Conservation (phyloP, 2,888 invertebrate species). For the Ochropleura plecta region DNA sequence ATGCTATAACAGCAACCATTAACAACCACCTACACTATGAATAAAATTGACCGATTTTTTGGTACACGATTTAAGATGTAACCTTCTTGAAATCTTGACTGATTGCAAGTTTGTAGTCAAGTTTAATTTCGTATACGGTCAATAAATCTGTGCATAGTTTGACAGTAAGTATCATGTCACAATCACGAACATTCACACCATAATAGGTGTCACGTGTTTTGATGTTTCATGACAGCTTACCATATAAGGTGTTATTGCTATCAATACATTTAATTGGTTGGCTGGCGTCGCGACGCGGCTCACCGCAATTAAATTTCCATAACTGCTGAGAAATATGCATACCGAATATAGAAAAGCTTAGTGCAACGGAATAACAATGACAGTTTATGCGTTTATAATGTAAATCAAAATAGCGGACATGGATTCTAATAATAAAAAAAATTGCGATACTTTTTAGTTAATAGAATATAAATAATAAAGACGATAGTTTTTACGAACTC, state of each 20-base stretch:
- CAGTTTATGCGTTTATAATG: constrained; percentile 48
- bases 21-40: constrained; percentile 48
- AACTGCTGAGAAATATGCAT: constrained; percentile 69
- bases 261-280: constrained; percentile 80
- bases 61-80: constrained; percentile 23
- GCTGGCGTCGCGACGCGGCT: constrained; percentile 65
- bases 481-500: too few relatives aligned
- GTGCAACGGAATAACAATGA: constrained; percentile 55
- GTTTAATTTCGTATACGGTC: constrained; percentile 35
- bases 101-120: constrained; percentile 29
- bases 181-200: constrained; percentile 67
- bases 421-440: not conserved
- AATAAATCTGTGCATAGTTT: constrained; percentile 59
- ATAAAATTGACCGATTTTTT: constrained; percentile 55
- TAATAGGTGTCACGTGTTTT: constrained; percentile 72
- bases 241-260: constrained; percentile 77
- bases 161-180: constrained; percentile 46
- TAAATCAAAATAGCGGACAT: constrained; percentile 26
- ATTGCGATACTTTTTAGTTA: too few relatives aligned
- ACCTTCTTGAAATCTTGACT: constrained; percentile 33
- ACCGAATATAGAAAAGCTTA: constrained; percentile 67
- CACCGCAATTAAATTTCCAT: constrained; percentile 76
- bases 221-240: constrained; percentile 71
- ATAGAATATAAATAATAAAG: too few relatives aligned
- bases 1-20: constrained; percentile 30